Base-by-base conservation (phyloP, 2,113 vertebrate species). In the Triplophysa siluroides region DNA sequence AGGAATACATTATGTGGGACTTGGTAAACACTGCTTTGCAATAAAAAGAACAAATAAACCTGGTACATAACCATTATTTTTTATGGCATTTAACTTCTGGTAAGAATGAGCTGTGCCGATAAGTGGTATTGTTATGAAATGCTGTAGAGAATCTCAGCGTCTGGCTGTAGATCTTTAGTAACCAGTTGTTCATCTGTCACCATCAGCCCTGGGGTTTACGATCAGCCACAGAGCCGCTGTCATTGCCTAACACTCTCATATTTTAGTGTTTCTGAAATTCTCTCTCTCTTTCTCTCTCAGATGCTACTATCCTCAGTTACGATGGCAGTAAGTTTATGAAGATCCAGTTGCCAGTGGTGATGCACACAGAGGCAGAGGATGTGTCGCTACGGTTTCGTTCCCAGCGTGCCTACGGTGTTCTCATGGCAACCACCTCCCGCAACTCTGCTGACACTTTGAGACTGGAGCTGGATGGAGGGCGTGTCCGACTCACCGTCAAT, bases 261-360 rank as follows among this genome's bases (percentile, higher is more conserved):
- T 70, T 68, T 70, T 19, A 43, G 52, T 38, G 47, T 79, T 19
- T 78, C 52, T 58, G 71, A 26, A 77, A 76, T 66, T 62, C 1
- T 76, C 23, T 61, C 33, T 82, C 43, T 63, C 9, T 47, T 47
- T 33, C 33, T 86, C 76, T 61, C 41, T 26, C 85, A 99, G 98
- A 99, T 86, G 97, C 97, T 45, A 98, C 98, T 1, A 95, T 99
- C 89, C 90, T 99, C 86, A 99, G 96, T 82, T 99, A 99, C 16
- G 98, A 99, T 78, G 97, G 98, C 86, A 98, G 97, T 81, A 99
- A 98, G 95, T 99, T 98, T 84, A 99, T 99, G 98, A 99, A 99
- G 91, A 97, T 99, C 88, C 97, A 99, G 85, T 89, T 99, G 82
- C 98, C 98, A 0, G 92, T 99, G 87, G 98, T 95, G 84, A 98